These are phyloP conservation scores for Tichodroma muraria DNA, from an alignment of 2,113 vertebrate species.

Conservation along the genomic window DNA sequence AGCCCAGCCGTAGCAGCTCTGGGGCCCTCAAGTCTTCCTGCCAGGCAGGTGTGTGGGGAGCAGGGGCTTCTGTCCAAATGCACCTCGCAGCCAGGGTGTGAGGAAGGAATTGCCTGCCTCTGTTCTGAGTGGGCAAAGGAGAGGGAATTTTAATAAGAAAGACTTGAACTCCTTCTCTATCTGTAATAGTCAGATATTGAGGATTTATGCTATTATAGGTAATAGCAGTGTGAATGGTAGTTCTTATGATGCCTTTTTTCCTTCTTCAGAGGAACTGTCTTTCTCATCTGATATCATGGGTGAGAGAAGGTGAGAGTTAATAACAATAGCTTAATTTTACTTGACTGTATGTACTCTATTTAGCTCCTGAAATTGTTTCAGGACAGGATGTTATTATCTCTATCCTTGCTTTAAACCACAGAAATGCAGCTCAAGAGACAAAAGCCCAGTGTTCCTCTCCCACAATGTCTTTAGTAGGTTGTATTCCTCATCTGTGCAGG, in stretches of 20 bases:
- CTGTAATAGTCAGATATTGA: neutral
- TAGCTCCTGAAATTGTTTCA: neutral
- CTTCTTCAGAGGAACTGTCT: neutral
- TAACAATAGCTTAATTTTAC: neutral
- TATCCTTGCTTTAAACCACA: neutral
- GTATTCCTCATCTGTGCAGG: no score
- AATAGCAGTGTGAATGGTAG: neutral
- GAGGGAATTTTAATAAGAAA: neutral
- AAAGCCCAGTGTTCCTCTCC: neutral
- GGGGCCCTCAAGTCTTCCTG: neutral
- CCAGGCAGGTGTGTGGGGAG: neutral
- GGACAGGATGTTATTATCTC: neutral
- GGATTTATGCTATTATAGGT: neutral
- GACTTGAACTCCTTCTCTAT: neutral
- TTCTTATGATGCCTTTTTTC: neutral
- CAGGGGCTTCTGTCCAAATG: fast-evolving
- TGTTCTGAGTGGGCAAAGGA: neutral
- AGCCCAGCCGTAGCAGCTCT: fast-evolving
- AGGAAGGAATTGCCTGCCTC: neutral
- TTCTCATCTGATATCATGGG: neutral
- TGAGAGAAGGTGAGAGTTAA: neutral
- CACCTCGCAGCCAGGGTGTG: fast-evolving
- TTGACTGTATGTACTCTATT: neutral
- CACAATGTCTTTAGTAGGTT: neutral
- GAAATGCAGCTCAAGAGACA: neutral